A percentile compares a stretch with the other conserved stretches of the same genome.
phyloP scores from a whole-genome alignment of 2,797 vertebrate genomes.

The Heliangelus exortis region DNA sequence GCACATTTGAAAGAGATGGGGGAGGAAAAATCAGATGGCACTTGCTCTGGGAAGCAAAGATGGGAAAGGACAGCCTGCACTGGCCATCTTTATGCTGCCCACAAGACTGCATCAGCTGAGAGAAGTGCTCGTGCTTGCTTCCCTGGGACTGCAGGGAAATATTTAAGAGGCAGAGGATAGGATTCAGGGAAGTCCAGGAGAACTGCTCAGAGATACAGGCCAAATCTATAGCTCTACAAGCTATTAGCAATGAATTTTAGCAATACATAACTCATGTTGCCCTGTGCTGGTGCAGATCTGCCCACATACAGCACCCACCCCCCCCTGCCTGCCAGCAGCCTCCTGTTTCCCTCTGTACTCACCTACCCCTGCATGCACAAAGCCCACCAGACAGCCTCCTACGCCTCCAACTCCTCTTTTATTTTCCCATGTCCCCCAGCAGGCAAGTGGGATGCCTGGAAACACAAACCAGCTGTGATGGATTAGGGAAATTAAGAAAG shows the following conservation, averaged over 20 bases:
- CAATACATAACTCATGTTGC: fast-evolving
- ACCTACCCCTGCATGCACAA: not conserved
- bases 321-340: not conserved
- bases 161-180: fast-evolving
- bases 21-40: fast-evolving
- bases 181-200: not conserved
- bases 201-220: not conserved
- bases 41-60: not conserved
- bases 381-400: fast-evolving
- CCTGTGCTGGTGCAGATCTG: fast-evolving
- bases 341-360: not conserved
- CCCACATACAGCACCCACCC: fast-evolving
- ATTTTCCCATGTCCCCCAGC: not conserved
- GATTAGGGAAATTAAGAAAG: not conserved
- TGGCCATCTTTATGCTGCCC: not conserved
- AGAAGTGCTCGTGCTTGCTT: not conserved
- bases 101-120: not conserved
- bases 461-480: not conserved
- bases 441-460: not conserved
- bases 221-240: not conserved
- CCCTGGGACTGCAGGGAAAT: not conserved
- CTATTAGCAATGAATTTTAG: not conserved
- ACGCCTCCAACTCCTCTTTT: not conserved
- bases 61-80: not conserved
- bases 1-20: not conserved